These are phyloP conservation scores for Myripristis murdjan DNA, from an alignment of 2,797 vertebrate species.

Conservation along the genomic window DNA sequence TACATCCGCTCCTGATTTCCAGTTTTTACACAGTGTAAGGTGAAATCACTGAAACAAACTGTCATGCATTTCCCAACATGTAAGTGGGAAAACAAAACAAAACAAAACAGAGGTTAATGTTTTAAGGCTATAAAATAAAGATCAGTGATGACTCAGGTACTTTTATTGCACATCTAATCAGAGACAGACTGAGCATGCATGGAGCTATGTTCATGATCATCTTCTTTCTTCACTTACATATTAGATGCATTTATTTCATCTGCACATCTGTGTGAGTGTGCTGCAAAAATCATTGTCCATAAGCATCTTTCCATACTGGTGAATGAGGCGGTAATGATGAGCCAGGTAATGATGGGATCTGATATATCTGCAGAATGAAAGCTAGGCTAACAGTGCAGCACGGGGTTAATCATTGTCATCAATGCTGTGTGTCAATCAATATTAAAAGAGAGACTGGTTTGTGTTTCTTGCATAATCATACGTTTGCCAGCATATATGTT, in stretches of 20 bases:
- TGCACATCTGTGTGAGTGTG: neutral
- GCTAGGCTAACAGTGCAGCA: slow-evolving; percentile 4
- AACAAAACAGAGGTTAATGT: too few relatives aligned
- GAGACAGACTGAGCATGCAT: neutral
- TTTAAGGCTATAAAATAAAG: neutral
- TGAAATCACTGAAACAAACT: too few relatives aligned
- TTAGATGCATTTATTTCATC: neutral
- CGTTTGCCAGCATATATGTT: slow-evolving; percentile 27
- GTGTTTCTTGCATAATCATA: slow-evolving; percentile 33
- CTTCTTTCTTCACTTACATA: neutral
- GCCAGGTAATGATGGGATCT: too few relatives aligned
- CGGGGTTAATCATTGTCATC: slow-evolving; percentile 61
- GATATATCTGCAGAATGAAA: neutral
- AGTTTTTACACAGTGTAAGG: too few relatives aligned
- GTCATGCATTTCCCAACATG: too few relatives aligned
- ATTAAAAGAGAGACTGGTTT: neutral
- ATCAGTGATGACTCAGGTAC: neutral
- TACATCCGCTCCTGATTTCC: too few relatives aligned
- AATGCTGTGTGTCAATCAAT: slow-evolving; percentile 9
- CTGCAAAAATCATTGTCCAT: neutral
- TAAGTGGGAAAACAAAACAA: too few relatives aligned
- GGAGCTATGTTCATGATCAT: neutral
- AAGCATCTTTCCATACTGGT: neutral
- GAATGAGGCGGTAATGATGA: neutral
- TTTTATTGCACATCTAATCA: neutral